Percentiles rank a stretch among this genome's conserved stretches.
These are phyloP conservation scores for Gymnoscelis rufifasciata DNA, from an alignment of 2,888 invertebrate genomes.

Conservation along the genomic window DNA sequence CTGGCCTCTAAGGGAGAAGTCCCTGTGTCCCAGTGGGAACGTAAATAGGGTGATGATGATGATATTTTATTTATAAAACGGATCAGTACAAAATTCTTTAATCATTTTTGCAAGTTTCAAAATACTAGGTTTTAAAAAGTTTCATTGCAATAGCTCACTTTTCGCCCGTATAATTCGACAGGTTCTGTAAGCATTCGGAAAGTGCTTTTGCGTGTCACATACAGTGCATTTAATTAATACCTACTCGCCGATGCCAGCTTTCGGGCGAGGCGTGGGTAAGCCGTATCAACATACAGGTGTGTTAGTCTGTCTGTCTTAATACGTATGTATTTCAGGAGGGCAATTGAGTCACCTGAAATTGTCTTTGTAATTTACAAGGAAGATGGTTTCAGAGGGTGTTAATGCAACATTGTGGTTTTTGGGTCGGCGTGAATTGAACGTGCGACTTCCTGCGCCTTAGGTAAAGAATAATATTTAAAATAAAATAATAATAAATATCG, in stretches of 20 bases:
- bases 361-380: background rate
- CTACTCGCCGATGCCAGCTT: slow-evolving; percentile 24
- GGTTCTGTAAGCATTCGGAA: slow-evolving; percentile 26
- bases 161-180: slow-evolving; percentile 25
- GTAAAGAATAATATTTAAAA: too few relatives aligned
- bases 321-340: slow-evolving; percentile 8
- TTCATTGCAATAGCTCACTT: slow-evolving; percentile 9
- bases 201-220: slow-evolving; percentile 32
- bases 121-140: slow-evolving; percentile 5
- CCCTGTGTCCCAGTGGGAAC: too few relatives aligned
- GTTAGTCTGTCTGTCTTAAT: slow-evolving; percentile 16
- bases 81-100: too few relatives aligned
- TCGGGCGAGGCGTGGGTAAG: slow-evolving; percentile 25
- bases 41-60: too few relatives aligned
- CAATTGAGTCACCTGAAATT: slow-evolving; percentile 3
- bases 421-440: too few relatives aligned
- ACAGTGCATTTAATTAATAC: slow-evolving; percentile 34
- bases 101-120: background rate
- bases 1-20: too few relatives aligned
- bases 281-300: slow-evolving; percentile 22
- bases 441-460: too few relatives aligned
- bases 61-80: too few relatives aligned
- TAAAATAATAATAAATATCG: too few relatives aligned
- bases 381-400: too few relatives aligned
- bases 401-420: too few relatives aligned